Percentiles rank a stretch among this genome's conserved stretches.
Conservation (phyloP, 2,113 vertebrate species). For the Eretmochelys imbricata region DNA sequence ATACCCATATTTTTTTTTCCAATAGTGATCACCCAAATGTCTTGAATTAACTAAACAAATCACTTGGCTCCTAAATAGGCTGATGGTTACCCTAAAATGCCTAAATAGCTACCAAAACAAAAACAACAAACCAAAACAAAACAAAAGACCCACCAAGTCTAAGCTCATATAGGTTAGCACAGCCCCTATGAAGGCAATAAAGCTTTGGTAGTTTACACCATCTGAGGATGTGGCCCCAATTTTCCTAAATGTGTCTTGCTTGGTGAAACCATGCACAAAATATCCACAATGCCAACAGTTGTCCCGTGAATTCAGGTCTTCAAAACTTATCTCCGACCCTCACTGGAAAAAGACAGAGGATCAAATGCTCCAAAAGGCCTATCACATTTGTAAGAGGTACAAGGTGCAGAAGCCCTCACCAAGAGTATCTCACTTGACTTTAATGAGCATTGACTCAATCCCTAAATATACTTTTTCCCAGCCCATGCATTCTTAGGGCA, state of each 20-base stretch:
- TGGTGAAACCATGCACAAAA: background rate
- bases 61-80: background rate
- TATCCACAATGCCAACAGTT: background rate
- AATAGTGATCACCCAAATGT: too few species aligned
- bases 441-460: background rate
- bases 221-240: background rate
- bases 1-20: too few species aligned
- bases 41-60: background rate
- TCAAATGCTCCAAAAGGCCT: background rate
- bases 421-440: background rate
- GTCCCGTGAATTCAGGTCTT: background rate
- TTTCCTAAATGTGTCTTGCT: background rate
- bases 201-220: fast-evolving
- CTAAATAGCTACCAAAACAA: too few species aligned
- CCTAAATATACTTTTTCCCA: background rate
- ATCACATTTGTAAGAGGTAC: background rate
- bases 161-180: background rate
- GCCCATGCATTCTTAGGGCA: background rate
- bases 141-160: background rate
- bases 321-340: background rate
- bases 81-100: background rate
- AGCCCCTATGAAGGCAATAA: background rate
- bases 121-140: too few species aligned
- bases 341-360: background rate
- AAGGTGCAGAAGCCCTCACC: background rate